Base-by-base conservation (phyloP, 1,140 invertebrate genomes). In the Ooceraea biroi region DNA sequence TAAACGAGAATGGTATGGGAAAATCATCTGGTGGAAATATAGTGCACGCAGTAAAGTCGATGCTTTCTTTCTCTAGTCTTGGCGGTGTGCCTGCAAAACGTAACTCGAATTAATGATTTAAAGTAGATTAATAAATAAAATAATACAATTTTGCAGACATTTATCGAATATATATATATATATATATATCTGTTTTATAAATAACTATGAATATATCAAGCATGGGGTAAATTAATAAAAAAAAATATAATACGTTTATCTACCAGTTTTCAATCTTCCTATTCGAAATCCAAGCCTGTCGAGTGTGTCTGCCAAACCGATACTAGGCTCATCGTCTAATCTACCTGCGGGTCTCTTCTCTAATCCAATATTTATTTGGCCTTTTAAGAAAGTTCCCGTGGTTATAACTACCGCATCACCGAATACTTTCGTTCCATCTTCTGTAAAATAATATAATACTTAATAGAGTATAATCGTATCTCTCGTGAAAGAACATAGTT, bases 351-450 rank as follows among this genome's bases (percentile, higher is more conserved):
- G 97, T 82, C 94, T 95, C 19, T 95, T 94, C 80, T 97, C 96
- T 69, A 97, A 92, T 14, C 98, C 98, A 85, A 98, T 97, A 93
- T 98, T 98, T 60, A 99, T 99, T 91, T 97, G 96, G 1, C 97
- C 98, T 82, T 97, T 96, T 25, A 99, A 94, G 95, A 99, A 99
- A n/a, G 98, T 99, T 17, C 98, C 98, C 0, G 98, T 98, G 44
- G 98, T 98, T 85, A 99, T 96, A 3, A 99, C 95, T 30, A 99
- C 97, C 60, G 96, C 94, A 78, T 96, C 95, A 36, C 96, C 95
- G 36, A 92, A 91, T 63, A 99, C 94, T 89, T 95, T 92, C 30
- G 92, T 94, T 17, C 96, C 97, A 93, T 96, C 94, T 84, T 94
- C 95, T 95, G 94, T 50, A 92, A 95, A 74, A 50, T 44, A 36